Base-by-base conservation (phyloP, 1,140 invertebrate species). In the Drosophila nannoptera region DNA sequence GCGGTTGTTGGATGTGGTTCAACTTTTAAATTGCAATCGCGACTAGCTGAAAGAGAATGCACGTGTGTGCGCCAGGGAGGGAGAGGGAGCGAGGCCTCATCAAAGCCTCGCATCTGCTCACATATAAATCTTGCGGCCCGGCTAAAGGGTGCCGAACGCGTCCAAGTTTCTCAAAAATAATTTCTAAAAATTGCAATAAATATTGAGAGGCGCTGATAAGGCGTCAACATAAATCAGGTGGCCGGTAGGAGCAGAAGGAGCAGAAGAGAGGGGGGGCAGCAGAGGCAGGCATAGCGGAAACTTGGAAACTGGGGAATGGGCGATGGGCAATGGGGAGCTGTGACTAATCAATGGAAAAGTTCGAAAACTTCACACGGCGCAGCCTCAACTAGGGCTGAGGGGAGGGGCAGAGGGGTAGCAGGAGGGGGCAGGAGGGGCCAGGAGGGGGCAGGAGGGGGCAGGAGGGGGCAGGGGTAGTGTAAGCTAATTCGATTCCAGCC, bases 161-260 rank as follows among this genome's bases (percentile, higher is more conserved):
- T 14, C 55, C 42, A 63, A 68, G 31, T 72, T 36, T 35, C 12
- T 50, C 33, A 69, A 56, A 73, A 70, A 73, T 73, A 70, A 73
- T 73, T 73, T 73, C 68, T 73, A 77, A 86, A 78, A 82, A 75
- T 86, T 87, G 82, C 81, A 81, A 86, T 86, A 86, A 86, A 86
- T 86, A 86, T 86, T 87, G 82, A 81, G 75, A 65, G 75, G 64
- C 75, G 42, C 75, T 86, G 81, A 86, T 86, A 86, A 86, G 82
- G 82, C 81, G 81, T 86, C 81, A 86, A 75, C 82, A 86, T 86
- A 86, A 86, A 86, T 86, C 81, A 86, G 80, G 52, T 84, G 76
- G 72, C 71, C 72, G 68, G 75, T 72, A 54, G 40, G 31, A 40
- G 49, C 32, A 42, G 62, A 42, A 53, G 53, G 45, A 52, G 62